Conservation (phyloP, 2,888 invertebrate species). For the Orthonychiurus folsomi region DNA sequence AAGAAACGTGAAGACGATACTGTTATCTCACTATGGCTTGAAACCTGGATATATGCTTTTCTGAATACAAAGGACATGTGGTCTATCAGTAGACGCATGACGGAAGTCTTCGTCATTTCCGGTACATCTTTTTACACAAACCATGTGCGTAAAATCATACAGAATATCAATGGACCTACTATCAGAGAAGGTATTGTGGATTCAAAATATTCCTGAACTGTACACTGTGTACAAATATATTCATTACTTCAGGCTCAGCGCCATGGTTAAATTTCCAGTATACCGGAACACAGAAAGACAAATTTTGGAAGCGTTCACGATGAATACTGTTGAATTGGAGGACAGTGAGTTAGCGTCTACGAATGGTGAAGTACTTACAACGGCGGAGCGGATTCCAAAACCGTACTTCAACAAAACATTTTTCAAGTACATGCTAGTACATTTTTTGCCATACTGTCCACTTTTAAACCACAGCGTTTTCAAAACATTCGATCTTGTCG, state of each 20-base stretch:
- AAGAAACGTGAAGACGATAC: background rate
- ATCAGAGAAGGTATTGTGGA: too few species aligned
- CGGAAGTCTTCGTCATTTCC: background rate
- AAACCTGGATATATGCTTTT: background rate
- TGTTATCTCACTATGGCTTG: background rate
- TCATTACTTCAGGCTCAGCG: background rate
- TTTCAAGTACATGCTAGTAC: background rate
- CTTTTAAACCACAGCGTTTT: background rate
- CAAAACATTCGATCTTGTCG: background rate
- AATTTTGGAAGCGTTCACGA: background rate
- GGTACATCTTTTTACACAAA: background rate
- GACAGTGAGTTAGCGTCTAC: too few species aligned
- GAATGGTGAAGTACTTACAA: too few species aligned
- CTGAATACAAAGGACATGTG: background rate
- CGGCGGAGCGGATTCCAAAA: background rate
- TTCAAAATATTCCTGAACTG: too few species aligned
- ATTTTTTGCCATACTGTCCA: background rate
- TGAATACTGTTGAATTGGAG: too few species aligned
- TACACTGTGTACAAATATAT: too few species aligned
- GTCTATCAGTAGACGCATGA: background rate
- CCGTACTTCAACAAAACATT: background rate
- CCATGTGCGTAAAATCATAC: too few species aligned
- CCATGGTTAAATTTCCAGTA: background rate
- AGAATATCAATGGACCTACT: too few species aligned
- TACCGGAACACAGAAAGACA: background rate